Evolutionary conservation across 2,888 invertebrate species (phyloP), one percentile per base, ranked within the genome.

Genomic region (Schizotus pectinicornis): DNA sequence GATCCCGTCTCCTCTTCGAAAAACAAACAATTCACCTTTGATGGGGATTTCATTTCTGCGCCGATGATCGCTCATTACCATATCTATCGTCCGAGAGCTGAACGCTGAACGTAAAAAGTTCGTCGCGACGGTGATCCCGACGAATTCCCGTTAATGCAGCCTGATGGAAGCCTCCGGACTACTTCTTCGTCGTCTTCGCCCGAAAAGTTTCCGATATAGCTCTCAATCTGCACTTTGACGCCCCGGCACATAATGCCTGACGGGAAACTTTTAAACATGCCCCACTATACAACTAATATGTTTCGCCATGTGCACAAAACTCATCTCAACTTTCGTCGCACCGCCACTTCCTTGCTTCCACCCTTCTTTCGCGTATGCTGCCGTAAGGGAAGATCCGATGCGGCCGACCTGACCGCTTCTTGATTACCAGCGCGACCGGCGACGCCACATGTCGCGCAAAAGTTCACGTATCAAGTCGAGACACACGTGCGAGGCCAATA

Each of bases 401-500:
- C 56, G 56, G 61, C 55, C 53, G 48, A 39, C 47, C 55, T 58
- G 48, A 56, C 51, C 56, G 59, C 54, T 34, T 59, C 63, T 67
- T 68, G 66, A 64, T 67, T 68, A 70, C 67, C 63, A 22, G 13
- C 33, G 43, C 63, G 63, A 59, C 65, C 62, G 63, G 66, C 70
- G 70, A 67, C 68, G 62, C 70, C 71, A 71, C 68, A 71, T 69
- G 70, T 70, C 69, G 67, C 67, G 59, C 63, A 68, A 69, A 58
- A 71, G 61, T 72, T 71, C 63, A 43, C 64, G 63, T 63, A 70
- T 71, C 71, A 73, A 73, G 67, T 71, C 70, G 66, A 65, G 68
- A 71, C 71, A 74, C 74, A 75, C 74, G 74, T 74, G 73, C 71
- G 67, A 68, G 74, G 74, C 71, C 72, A 75, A 75, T 76, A 75